Conservation (phyloP, 2,113 vertebrate species). For the Puma concolor region DNA sequence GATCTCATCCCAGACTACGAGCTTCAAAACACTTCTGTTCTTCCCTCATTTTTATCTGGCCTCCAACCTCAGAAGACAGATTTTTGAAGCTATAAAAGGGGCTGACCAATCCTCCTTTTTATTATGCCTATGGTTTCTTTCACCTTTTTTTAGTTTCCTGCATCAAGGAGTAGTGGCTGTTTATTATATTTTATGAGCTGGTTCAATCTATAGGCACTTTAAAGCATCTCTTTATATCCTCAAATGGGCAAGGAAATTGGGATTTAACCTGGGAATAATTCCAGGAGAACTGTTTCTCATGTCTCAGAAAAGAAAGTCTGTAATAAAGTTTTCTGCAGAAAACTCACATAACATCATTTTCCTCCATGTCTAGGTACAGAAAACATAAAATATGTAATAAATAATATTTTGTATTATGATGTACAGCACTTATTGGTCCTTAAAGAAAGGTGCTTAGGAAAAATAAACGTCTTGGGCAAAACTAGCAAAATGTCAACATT, state of each 20-base stretch:
- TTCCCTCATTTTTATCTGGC: constrained; percentile 35
- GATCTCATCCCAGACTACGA: constrained; percentile 46
- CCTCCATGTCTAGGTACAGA: not conserved
- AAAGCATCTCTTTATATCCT: constrained; percentile 23
- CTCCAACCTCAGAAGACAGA: constrained; percentile 50
- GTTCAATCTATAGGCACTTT: constrained; percentile 50
- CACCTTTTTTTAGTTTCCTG: constrained; percentile 40
- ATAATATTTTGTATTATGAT: not conserved
- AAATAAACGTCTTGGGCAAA: constrained; percentile 36
- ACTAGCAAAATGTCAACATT: not conserved
- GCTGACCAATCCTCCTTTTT: constrained; percentile 16
- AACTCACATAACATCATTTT: constrained; percentile 49
- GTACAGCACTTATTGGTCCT: not conserved
- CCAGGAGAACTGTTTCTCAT: constrained; percentile 27
- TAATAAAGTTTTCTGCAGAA: constrained; percentile 53
- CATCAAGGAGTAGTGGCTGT: not conserved
- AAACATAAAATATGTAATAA: constrained; percentile 48
- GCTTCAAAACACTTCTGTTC: constrained; percentile 53
- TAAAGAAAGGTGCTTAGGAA: constrained; percentile 28
- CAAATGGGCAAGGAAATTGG: constrained; percentile 36
- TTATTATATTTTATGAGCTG: constrained; percentile 61
- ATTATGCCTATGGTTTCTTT: constrained; percentile 40
- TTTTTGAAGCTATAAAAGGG: constrained; percentile 53
- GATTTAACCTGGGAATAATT: constrained; percentile 57
- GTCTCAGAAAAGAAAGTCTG: constrained; percentile 38